Percentiles rank a stretch among this genome's conserved stretches.
Conservation (phyloP, 2,888 invertebrate genomes). For the Epinotia ramella region DNA sequence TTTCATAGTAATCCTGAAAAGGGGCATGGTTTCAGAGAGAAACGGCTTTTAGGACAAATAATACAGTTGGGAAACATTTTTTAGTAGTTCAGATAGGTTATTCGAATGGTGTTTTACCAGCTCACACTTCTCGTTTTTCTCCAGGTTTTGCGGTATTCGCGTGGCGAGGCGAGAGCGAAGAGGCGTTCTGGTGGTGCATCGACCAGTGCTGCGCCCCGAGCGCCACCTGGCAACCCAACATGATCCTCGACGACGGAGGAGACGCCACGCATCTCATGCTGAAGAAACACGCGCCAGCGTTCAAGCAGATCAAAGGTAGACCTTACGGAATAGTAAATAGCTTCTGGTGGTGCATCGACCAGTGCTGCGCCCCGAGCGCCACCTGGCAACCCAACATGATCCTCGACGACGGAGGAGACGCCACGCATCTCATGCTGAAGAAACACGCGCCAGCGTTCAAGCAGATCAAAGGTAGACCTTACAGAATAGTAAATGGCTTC, state of each 20-base stretch:
- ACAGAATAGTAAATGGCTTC: background rate
- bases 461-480: slow-evolving; percentile 90
- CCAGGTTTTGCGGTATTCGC: slow-evolving; percentile 95
- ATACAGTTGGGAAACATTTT: no score
- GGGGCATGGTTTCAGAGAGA: no score
- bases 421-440: slow-evolving; percentile 97
- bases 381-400: slow-evolving; percentile 99
- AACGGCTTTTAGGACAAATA: no score
- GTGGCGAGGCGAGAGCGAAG: slow-evolving; percentile 98
- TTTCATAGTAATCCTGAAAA: no score
- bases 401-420: slow-evolving; percentile 98
- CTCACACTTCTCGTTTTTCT: background rate
- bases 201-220: slow-evolving; percentile 95
- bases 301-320: slow-evolving; percentile 94
- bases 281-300: slow-evolving; percentile 97
- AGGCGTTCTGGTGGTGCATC: slow-evolving; percentile 99
- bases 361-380: slow-evolving; percentile 93
- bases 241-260: slow-evolving; percentile 98
- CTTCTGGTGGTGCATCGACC: slow-evolving; percentile 81
- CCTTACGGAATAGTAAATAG: background rate
- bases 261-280: slow-evolving; percentile 98
- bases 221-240: slow-evolving; percentile 98
- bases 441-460: slow-evolving; percentile 97
- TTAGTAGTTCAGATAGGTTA: no score
- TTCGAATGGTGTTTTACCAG: no score